Evolutionary conservation across 1,140 invertebrate species (phyloP), one percentile per base, ranked within the genome.

Genomic region (Aradophagus sp.): DNA sequence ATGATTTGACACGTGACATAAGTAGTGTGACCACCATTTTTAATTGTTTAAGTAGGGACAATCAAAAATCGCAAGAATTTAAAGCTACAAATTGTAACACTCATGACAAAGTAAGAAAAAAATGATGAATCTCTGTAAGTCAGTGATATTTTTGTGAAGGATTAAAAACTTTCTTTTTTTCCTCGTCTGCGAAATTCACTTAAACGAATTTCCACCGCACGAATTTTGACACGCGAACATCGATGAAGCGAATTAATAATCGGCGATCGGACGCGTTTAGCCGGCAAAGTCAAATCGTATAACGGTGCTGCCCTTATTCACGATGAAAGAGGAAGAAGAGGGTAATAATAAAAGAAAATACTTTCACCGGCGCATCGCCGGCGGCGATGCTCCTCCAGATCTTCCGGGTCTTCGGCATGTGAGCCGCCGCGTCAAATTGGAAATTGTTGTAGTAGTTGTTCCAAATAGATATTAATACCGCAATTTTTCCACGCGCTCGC

Each of bases 361-460:
- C 62, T 66, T 66, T 66, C 61, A 52, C 62, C 63, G 53, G 15
- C 14, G 32, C 4, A 4, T 13, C 45, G 53, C 53, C 53, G 11
- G 5, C 5, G 32, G 52, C 15, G 27, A n/a, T 0, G 27, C n/a
- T 44, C 36, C 5, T 36, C n/a, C 35, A 19, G 41, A 32, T 53
- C 47, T 47, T 69, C 56, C 50, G 65, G 59, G 59, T 63, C 47
- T 63, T 63, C 47, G 59, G 8, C 45, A 26, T 27, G 39, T 32
- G 23, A 45, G 44, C 48, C 19, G 45, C 58, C 58, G 58, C 58
- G 58, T 55, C 61, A 65, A 65, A 65, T 65, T 65, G 61, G 10
- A 65, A 65, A 65, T 65, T 65, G 50, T 65, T 55, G 50, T 56
- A 56, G 44, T 65, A 55, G 42, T 65, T 56, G 41, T 8, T 41